Evolutionary conservation across 2,888 invertebrate species (phyloP).

Genomic region (Odontothrips loti): DNA sequence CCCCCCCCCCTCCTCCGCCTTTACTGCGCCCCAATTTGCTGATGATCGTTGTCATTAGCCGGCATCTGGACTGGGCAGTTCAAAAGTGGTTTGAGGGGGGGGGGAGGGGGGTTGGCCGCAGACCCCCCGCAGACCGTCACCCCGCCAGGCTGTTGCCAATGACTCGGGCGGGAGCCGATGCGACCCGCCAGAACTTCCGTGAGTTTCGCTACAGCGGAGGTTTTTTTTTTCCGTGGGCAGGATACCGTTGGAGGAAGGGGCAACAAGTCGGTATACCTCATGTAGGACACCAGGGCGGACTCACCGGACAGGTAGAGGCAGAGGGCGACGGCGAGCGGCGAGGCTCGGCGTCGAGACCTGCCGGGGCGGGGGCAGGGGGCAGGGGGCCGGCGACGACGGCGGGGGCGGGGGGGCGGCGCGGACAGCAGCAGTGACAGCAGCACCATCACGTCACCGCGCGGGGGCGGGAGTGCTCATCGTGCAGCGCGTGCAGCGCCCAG

Average conservation of each 20-base stretch:
- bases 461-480: background rate
- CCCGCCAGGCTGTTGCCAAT: too few relatives aligned
- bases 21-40: background rate
- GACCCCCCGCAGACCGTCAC: too few relatives aligned
- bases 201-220: too few relatives aligned
- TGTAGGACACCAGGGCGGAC: background rate
- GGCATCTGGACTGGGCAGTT: background rate
- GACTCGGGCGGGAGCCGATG: too few relatives aligned
- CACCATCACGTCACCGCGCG: constrained; percentile 21
- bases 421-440: background rate
- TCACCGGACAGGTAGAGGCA: background rate
- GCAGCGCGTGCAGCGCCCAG: background rate
- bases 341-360: background rate
- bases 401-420: background rate
- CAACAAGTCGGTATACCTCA: too few relatives aligned
- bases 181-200: too few relatives aligned
- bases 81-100: background rate
- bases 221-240: too few relatives aligned
- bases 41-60: too few relatives aligned
- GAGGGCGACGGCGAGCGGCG: background rate
- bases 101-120: background rate
- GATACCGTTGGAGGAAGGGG: too few relatives aligned
- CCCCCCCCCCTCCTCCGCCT: background rate
- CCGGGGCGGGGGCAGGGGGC: background rate
- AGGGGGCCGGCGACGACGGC: background rate